Conservation (phyloP, 2,888 invertebrate genomes). For the Drosophila prostipennis region DNA sequence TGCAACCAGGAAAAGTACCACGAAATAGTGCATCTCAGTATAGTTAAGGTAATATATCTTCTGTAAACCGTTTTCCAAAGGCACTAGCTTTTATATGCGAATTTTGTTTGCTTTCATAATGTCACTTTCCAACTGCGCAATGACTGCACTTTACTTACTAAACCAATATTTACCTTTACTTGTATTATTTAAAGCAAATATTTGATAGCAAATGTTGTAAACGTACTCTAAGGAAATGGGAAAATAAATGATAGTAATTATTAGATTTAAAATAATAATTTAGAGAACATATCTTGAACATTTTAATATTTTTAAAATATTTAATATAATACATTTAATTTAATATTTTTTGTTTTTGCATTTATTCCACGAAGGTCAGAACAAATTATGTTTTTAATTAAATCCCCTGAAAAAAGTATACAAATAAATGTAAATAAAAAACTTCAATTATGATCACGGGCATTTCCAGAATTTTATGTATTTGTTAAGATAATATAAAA, state of each 20-base stretch:
- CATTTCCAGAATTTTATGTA: slow-evolving; percentile 6
- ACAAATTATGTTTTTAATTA: too few species aligned
- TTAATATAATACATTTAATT: too few species aligned
- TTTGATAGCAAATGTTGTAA: neutral
- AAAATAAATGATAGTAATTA: neutral
- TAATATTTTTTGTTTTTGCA: too few species aligned
- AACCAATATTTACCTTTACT: neutral
- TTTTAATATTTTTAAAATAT: too few species aligned
- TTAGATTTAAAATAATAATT: too few species aligned
- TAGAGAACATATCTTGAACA: too few species aligned
- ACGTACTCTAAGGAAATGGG: neutral
- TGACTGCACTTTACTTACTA: neutral
- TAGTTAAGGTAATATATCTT: too few species aligned
- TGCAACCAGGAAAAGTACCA: neutral
- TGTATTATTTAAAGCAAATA: neutral
- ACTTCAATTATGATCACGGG: slow-evolving; percentile 3
- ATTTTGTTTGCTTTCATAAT: neutral
- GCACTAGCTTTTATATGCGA: neutral
- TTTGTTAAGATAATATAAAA: slow-evolving; percentile 18
- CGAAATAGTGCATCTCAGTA: neutral
- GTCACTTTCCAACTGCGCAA: neutral
- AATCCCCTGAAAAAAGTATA: too few species aligned
- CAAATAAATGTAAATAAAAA: neutral
- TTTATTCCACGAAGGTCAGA: too few species aligned
- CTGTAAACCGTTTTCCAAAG: too few species aligned